These are phyloP conservation scores for Aldabrachelys gigantea DNA, from an alignment of 2,113 vertebrate species.

Conservation along the genomic window DNA sequence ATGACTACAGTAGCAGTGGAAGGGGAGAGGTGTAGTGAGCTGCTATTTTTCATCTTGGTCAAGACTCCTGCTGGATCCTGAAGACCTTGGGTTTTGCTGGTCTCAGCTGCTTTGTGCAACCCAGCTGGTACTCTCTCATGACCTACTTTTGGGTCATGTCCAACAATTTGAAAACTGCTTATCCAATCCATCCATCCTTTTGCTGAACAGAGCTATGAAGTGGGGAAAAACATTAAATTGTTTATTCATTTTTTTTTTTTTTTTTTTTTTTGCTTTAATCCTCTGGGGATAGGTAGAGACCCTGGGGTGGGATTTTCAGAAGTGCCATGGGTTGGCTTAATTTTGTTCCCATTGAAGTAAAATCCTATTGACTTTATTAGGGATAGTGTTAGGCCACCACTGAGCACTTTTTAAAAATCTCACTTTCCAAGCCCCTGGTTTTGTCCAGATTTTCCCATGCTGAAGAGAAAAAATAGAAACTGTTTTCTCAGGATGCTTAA, in stretches of 20 bases:
- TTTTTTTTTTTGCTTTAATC: background rate
- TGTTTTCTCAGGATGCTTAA: background rate
- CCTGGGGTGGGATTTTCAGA: background rate
- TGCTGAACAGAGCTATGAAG: background rate
- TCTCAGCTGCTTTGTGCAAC: accelerated
- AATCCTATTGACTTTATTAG: background rate
- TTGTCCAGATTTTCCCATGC: background rate
- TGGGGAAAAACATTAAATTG: background rate
- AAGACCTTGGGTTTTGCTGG: background rate
- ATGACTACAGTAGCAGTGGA: background rate
- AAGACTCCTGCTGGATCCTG: background rate
- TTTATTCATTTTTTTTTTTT: background rate
- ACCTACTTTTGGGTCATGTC: background rate
- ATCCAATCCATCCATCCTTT: accelerated
- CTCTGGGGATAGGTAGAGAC: accelerated
- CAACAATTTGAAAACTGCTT: accelerated
- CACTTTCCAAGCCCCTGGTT: accelerated
- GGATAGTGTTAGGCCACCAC: background rate
- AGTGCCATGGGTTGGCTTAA: background rate
- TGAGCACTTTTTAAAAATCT: background rate
- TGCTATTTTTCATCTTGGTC: background rate
- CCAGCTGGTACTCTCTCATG: accelerated
- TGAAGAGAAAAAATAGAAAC: background rate
- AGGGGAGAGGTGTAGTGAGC: background rate
- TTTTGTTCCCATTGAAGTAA: background rate